Base-by-base conservation (phyloP, 2,113 vertebrate species). In the Nannobrachium achirus region DNA sequence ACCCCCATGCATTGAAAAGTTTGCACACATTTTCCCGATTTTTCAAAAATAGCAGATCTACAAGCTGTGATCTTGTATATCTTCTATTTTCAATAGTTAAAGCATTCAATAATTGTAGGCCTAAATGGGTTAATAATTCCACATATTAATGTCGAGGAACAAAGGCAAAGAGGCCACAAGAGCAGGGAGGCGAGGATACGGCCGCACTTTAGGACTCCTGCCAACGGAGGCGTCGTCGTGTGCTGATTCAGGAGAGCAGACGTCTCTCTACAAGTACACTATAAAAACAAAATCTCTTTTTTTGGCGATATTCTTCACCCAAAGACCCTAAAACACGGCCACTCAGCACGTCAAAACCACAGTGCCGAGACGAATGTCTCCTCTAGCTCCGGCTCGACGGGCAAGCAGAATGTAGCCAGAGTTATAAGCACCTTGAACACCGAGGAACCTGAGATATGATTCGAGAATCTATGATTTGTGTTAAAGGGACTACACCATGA, bases 201-300 rank as follows among this genome's bases (percentile, higher is more conserved):
- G 56, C 53, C 56, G 6, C 25, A 18, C 49, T 25, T 55, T 45
- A 41, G 14, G 61, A 10, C 48, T 25, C 8, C 50, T 38, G 66
- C 40, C 52, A 41, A 41, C 25, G 44, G 41, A n/a, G n/a, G n/a
- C n/a, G n/a, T n/a, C n/a, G 42, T 33, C 18, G 56, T 45, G 65
- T n/a, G 58, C 45, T 56, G 53, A 64, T 56, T 45, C 20, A 59
- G 67, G 3, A 10, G 38, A 51, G 39, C 7, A 61, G 45, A 57
- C 45, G 20, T 25, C 51, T 25, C 51, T 33, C 39, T 5, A 8
- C 25, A 33, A 33, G 25, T 33, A 33, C 16, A 44, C 57, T 45
- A 58, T 45, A 45, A 45, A 45, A 25, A 41, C 42, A 41, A 41
- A 45, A 42, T 41, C 15, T 42, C 38, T 11, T 51, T 38, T n/a